A percentile compares a stretch with the other conserved stretches of the same genome.
Evolutionary conservation across 64 coral and sea anemone species (phyloP).

Genomic region (Dendrophyllia cribrosa): DNA sequence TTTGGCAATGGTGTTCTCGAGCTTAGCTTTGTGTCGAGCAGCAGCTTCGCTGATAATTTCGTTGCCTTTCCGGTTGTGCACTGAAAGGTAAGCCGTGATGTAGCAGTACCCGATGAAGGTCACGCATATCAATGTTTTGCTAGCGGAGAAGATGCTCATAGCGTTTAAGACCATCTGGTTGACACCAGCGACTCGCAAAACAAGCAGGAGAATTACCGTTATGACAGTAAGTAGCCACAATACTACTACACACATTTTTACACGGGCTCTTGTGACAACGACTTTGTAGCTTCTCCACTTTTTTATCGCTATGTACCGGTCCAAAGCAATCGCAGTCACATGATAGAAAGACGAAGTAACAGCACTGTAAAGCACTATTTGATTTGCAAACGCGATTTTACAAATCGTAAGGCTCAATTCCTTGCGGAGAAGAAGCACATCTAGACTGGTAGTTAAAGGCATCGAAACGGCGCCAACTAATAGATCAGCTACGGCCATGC

Average conservation of each 20-base stretch:
- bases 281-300: constrained; percentile 9
- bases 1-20: neutral
- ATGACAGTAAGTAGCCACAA: neutral
- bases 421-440: constrained; percentile 1
- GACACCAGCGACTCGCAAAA: neutral
- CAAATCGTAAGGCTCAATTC: neutral
- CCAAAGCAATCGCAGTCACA: constrained; percentile 4
- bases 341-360: constrained; percentile 24
- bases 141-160: neutral
- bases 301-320: constrained; percentile 19
- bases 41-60: neutral
- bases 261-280: constrained; percentile 4
- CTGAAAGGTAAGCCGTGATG: neutral
- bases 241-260: neutral
- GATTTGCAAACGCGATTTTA: neutral
- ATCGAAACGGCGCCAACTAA: constrained; percentile 8
- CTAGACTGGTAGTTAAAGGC: neutral
- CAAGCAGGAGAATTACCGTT: neutral
- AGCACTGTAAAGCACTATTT: constrained; percentile 3
- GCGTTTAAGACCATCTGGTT: neutral
- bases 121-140: neutral
- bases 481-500: constrained; percentile 5
- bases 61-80: neutral
- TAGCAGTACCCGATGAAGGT: constrained; percentile 25
- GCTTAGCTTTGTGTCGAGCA: neutral